Percentiles rank a stretch among this genome's conserved stretches.
phyloP scores from a whole-genome alignment of 2,797 vertebrate genomes.

The Acrossocheilus wenchowensis region DNA sequence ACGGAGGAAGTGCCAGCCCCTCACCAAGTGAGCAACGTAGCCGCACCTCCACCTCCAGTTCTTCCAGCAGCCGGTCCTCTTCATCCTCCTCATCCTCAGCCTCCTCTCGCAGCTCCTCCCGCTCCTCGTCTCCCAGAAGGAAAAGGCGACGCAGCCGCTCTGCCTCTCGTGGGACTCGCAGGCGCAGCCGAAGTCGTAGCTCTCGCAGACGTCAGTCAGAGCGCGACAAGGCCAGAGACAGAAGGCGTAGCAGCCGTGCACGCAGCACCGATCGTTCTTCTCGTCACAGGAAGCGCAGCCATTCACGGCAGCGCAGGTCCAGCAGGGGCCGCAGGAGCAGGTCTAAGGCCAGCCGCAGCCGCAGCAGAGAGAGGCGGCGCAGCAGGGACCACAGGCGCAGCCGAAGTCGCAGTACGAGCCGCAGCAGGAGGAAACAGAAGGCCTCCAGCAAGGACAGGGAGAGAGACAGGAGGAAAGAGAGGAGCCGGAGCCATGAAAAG shows the following conservation, averaged over 20 bases:
- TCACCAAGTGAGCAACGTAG: slow-evolving; percentile 88
- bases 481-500: slow-evolving; percentile 87
- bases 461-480: slow-evolving; percentile 89
- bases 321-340: slow-evolving; percentile 77
- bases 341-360: slow-evolving; percentile 85
- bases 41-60: slow-evolving; percentile 87
- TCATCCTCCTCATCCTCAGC: slow-evolving; percentile 91
- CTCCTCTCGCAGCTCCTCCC: slow-evolving; percentile 90
- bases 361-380: slow-evolving; percentile 87
- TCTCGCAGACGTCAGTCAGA: slow-evolving; percentile 85
- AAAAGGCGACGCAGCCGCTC: slow-evolving; percentile 91
- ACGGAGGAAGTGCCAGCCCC: slow-evolving; percentile 73
- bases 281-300: slow-evolving; percentile 86
- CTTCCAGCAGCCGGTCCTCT: slow-evolving; percentile 88
- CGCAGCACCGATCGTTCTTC: slow-evolving; percentile 82
- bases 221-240: slow-evolving; percentile 86
- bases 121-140: slow-evolving; percentile 89
- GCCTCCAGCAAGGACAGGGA: slow-evolving; percentile 89
- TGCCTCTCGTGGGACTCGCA: slow-evolving; percentile 82
- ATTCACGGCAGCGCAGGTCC: slow-evolving; percentile 83
- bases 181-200: slow-evolving; percentile 90
- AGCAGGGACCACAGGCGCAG: slow-evolving; percentile 84
- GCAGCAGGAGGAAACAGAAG: slow-evolving; percentile 90
- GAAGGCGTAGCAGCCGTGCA: slow-evolving; percentile 84
- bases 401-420: slow-evolving; percentile 86